Percentiles rank a stretch among this genome's conserved stretches.
phyloP scores from a whole-genome alignment of 2,888 invertebrate genomes.

The Orchesella flavescens region DNA sequence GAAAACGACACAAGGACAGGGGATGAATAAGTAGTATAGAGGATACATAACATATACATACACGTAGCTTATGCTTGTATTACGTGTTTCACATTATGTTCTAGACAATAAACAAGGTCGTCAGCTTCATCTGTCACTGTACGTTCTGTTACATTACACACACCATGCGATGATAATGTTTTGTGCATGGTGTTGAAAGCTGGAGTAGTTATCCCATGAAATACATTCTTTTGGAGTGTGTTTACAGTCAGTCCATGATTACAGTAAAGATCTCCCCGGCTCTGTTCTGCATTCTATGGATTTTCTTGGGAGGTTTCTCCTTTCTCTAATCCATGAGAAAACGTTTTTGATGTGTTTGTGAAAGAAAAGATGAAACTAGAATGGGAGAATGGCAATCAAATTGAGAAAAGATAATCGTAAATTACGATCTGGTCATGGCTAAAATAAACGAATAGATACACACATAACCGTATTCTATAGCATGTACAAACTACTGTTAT shows the following conservation, averaged over 20 bases:
- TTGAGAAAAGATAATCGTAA: conserved; percentile 12
- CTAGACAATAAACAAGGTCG: conserved; percentile 44
- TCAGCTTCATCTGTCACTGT: conserved; percentile 20
- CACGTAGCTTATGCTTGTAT: background rate
- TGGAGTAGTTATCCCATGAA: background rate
- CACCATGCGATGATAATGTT: background rate
- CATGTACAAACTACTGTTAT: no score
- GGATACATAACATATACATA: no score
- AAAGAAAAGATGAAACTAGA: conserved; percentile 2
- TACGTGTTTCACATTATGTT: conserved; percentile 3
- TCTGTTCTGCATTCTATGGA: background rate
- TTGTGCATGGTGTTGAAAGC: background rate
- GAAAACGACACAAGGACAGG: no score
- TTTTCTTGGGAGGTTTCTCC: conserved; percentile 4
- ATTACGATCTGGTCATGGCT: conserved; percentile 5
- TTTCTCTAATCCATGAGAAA: background rate
- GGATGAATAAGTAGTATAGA: no score
- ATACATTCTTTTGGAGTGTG: no score
- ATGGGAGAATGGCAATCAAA: conserved; percentile 12
- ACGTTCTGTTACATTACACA: background rate
- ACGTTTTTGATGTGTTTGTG: background rate
- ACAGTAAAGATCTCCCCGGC: no score
- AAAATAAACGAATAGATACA: background rate
- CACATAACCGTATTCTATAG: no score
- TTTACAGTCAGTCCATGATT: no score